A percentile compares a stretch with the other conserved stretches of the same genome.
phyloP scores from a whole-genome alignment of 2,888 invertebrate genomes.

The Aspidiotus destructor region DNA sequence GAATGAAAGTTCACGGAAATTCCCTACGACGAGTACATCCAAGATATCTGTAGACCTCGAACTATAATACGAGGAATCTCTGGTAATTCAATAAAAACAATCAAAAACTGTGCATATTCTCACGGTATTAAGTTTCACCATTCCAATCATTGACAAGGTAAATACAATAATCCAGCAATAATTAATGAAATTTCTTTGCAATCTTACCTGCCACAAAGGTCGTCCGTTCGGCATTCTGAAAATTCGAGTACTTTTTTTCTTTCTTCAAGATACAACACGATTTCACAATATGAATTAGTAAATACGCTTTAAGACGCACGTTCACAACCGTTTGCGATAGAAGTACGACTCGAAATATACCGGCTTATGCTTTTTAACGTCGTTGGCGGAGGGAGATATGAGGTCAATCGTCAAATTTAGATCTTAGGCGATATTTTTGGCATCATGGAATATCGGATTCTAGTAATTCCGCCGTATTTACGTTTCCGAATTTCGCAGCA shows the following conservation, averaged over 20 bases:
- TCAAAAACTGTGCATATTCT: too few species aligned
- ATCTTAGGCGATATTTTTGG: conserved; percentile 26
- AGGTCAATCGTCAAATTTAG: conserved; percentile 26
- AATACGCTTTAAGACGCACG: background rate
- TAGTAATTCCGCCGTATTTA: background rate
- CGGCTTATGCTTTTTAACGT: background rate
- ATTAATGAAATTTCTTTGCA: too few species aligned
- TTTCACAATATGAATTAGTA: background rate
- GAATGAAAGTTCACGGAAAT: too few species aligned
- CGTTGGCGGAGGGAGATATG: conserved; percentile 23
- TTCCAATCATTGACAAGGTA: too few species aligned
- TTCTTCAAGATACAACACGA: background rate
- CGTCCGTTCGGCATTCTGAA: conserved; percentile 33
- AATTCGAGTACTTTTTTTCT: background rate
- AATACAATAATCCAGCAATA: too few species aligned
- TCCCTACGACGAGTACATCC: too few species aligned
- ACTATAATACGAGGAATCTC: too few species aligned
- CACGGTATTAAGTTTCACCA: too few species aligned
- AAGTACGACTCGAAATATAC: background rate
- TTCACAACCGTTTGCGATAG: too few species aligned
- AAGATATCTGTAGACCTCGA: too few species aligned
- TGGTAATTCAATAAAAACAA: too few species aligned
- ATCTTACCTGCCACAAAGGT: conserved; percentile 35
- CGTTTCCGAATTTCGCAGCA: background rate
- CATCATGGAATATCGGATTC: conserved; percentile 22